phyloP scores from a whole-genome alignment of 2,113 vertebrate species.

The Pterocles orientalis region DNA sequence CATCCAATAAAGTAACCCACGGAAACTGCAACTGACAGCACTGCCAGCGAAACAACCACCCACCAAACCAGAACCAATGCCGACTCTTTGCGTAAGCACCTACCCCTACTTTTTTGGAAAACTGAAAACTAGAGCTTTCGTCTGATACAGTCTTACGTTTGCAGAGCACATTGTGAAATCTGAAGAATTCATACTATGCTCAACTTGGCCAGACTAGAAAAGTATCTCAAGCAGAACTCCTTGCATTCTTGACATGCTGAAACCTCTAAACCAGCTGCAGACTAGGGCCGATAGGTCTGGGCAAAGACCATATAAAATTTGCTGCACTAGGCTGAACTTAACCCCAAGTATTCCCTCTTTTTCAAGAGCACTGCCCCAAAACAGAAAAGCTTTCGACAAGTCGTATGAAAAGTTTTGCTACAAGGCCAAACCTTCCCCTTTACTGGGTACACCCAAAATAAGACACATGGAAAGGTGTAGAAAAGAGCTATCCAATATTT shows the following conservation, averaged over 20 bases:
- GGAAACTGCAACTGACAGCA: not conserved
- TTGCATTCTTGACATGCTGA: not conserved
- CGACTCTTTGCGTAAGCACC: not conserved
- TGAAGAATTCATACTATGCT: not conserved
- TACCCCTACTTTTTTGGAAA: not conserved
- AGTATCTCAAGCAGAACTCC: not conserved
- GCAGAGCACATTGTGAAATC: not conserved
- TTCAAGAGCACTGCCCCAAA: not conserved
- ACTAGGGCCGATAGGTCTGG: not conserved
- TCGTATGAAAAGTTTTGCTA: not conserved
- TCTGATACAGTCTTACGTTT: not conserved
- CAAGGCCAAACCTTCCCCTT: not conserved
- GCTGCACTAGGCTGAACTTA: not conserved
- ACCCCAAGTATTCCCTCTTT: not conserved
- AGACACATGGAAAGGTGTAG: fast-evolving
- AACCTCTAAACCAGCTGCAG: not conserved
- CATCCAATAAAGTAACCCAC: not conserved
- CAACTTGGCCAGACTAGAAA: not conserved
- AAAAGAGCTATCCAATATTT: not conserved
- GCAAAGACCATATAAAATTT: not conserved
- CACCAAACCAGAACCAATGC: not conserved
- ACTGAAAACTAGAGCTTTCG: not conserved
- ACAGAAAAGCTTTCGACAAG: not conserved
- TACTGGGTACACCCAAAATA: not conserved
- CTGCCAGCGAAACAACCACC: not conserved